Percentiles rank a stretch among this genome's conserved stretches.
phyloP scores from a whole-genome alignment of 2,888 invertebrate species.

The Lithophane semibrunnea region DNA sequence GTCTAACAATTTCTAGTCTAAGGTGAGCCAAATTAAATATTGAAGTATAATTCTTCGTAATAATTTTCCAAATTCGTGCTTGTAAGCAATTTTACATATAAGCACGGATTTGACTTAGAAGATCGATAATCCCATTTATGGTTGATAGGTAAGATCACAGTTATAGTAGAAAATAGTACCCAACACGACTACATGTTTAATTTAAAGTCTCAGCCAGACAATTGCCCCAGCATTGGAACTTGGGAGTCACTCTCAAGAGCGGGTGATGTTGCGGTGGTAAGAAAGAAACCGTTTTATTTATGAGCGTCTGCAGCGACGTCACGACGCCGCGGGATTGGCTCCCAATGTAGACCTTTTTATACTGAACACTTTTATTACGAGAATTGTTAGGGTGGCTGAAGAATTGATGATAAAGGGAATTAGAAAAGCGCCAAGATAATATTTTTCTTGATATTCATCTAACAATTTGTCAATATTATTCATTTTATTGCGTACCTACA shows the following conservation, averaged over 20 bases:
- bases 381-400: background rate
- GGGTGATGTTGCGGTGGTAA: constrained; percentile 17
- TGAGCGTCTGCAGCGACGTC: constrained; percentile 52
- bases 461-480: background rate
- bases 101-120: background rate
- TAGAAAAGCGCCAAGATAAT: background rate
- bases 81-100: too few species aligned
- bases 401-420: background rate
- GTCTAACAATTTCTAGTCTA: background rate
- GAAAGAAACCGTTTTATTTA: constrained; percentile 56
- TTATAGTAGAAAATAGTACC: constrained; percentile 2
- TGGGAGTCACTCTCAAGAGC: constrained; percentile 29
- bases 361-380: constrained; percentile 47
- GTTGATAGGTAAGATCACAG: background rate
- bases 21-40: too few species aligned
- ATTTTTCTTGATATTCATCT: background rate
- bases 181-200: constrained; percentile 45
- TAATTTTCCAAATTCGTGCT: too few species aligned
- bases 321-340: constrained; percentile 6
- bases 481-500: background rate
- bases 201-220: constrained; percentile 47
- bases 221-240: constrained; percentile 23
- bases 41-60: too few species aligned
- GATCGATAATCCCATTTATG: background rate
- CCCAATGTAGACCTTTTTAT: constrained; percentile 44